Percentiles rank a stretch among this genome's conserved stretches.
phyloP scores from a whole-genome alignment of 1,140 invertebrate genomes.

The Anastrepha obliqua region DNA sequence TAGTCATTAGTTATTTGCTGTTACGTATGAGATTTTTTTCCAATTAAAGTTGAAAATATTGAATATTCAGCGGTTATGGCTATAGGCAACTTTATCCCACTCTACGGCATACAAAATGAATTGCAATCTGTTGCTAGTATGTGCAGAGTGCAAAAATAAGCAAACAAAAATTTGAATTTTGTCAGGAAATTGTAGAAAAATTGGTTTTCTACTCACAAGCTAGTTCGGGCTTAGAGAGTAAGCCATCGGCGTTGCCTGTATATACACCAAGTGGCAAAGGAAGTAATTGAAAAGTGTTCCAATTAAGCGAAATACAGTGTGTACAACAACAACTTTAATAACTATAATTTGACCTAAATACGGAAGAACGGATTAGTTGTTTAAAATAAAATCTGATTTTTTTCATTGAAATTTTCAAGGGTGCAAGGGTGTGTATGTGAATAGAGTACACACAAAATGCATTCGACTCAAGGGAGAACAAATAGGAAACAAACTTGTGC shows the following conservation, averaged over 20 bases:
- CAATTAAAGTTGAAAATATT: slow-evolving; percentile 36
- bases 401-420: no score
- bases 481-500: no score
- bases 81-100: not conserved
- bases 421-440: no score
- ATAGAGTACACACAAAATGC: no score
- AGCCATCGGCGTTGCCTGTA: not conserved
- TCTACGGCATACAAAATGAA: not conserved
- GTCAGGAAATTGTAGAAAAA: not conserved
- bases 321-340: not conserved
- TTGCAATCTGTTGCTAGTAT: not conserved
- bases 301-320: not conserved
- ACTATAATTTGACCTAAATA: not conserved
- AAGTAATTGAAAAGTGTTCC: slow-evolving; percentile 8
- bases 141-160: not conserved
- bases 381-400: no score
- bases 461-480: no score
- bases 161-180: not conserved
- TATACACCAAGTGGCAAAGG: not conserved
- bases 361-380: no score
- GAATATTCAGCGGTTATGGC: slow-evolving; percentile 3
- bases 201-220: not conserved
- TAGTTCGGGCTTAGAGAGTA: not conserved
- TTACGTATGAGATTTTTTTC: not conserved
- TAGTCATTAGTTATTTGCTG: not conserved